Evolutionary conservation across 2,888 invertebrate genomes (phyloP).

Genomic region (Euplagia quadripunctaria): DNA sequence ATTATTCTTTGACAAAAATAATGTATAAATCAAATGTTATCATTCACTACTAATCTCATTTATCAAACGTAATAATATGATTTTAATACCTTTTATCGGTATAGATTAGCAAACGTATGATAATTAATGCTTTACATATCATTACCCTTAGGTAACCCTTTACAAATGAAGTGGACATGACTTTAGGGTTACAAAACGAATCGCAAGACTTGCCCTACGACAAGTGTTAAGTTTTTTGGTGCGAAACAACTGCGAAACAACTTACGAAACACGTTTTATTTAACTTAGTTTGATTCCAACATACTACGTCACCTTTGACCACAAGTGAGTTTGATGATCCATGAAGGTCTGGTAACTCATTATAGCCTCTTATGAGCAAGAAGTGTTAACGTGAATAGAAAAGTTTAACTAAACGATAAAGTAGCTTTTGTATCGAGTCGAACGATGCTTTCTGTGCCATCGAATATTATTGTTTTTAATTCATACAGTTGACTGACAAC

Average conservation of each 20-base stretch:
- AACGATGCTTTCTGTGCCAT: not conserved
- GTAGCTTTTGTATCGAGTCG: not conserved
- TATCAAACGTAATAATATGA: constrained; percentile 76
- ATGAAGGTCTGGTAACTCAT: not conserved
- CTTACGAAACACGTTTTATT: not conserved
- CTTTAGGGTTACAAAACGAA: not conserved
- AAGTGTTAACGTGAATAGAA: not conserved
- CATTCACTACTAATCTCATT: constrained; percentile 76
- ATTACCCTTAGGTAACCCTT: not conserved
- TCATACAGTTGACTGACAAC: not conserved
- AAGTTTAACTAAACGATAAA: not conserved
- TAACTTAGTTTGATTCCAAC: not conserved
- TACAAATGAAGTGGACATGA: not conserved
- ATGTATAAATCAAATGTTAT: constrained; percentile 86
- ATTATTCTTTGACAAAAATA: constrained; percentile 36
- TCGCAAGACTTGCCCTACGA: not conserved
- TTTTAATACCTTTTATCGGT: constrained; percentile 75
- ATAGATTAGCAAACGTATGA: constrained; percentile 74
- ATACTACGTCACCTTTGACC: not conserved
- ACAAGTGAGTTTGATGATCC: not conserved
- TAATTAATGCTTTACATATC: constrained; percentile 38
- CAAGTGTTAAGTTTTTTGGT: not conserved
- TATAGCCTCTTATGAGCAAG: not conserved
- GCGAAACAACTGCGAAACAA: not conserved
- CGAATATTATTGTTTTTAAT: not conserved